These are phyloP conservation scores for Pollenia griseotomentosa DNA, from an alignment of 2,888 invertebrate genomes.

Conservation along the genomic window DNA sequence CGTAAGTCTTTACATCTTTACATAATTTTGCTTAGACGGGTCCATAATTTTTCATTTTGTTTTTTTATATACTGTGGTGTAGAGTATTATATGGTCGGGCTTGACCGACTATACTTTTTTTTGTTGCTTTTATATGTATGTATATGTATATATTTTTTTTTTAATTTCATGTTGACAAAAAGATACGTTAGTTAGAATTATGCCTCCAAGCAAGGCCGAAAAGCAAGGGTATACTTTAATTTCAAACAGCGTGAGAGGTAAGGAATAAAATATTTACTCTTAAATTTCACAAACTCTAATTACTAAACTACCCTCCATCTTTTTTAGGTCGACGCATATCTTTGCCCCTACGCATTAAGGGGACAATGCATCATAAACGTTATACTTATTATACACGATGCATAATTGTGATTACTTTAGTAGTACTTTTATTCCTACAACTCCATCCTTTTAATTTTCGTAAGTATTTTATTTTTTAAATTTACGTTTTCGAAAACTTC, in stretches of 20 bases:
- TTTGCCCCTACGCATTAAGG: constrained; percentile 83
- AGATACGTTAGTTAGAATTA: constrained; percentile 35
- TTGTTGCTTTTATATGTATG: too few relatives aligned
- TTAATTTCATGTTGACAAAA: constrained; percentile 51
- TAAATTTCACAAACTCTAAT: too few relatives aligned
- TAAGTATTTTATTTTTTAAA: constrained; percentile 77
- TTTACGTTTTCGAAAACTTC: background rate
- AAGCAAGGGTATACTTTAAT: constrained; percentile 22
- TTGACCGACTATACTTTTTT: too few relatives aligned
- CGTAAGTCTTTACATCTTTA: too few relatives aligned
- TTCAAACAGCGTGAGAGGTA: constrained; percentile 66
- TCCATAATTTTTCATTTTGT: too few relatives aligned
- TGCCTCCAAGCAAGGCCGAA: background rate
- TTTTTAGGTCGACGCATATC: constrained; percentile 81
- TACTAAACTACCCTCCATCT: too few relatives aligned
- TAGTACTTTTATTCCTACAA: constrained; percentile 83
- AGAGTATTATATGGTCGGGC: too few relatives aligned
- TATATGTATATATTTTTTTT: background rate
- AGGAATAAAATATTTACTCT: background rate
- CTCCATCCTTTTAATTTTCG: constrained; percentile 83
- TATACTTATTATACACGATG: constrained; percentile 83
- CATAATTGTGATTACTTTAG: constrained; percentile 81
- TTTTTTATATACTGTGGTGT: too few relatives aligned
- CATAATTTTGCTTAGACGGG: too few relatives aligned
- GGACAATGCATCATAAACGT: constrained; percentile 83